Evolutionary conservation across 2,888 invertebrate species (phyloP).

Genomic region (Entomobrya proxima): DNA sequence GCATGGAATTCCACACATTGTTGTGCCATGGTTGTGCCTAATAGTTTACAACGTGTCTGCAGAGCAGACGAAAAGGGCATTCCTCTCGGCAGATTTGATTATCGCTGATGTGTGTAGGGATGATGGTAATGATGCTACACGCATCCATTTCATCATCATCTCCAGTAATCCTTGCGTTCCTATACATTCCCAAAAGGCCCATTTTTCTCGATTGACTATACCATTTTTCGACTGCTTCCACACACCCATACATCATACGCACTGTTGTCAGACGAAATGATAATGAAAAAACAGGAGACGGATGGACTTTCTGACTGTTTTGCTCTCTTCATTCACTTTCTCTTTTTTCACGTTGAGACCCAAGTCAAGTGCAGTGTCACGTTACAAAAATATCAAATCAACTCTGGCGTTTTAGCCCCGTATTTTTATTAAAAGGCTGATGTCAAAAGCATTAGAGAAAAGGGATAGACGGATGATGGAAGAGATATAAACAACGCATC

Average conservation of each 20-base stretch:
- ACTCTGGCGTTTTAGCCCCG: conserved; percentile 2
- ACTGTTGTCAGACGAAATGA: background rate
- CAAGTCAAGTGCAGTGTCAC: conserved; percentile 46
- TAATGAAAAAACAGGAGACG: background rate
- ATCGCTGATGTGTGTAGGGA: too few relatives aligned
- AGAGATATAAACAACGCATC: background rate
- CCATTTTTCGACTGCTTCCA: background rate
- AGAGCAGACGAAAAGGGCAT: too few relatives aligned
- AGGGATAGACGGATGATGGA: conserved; percentile 26
- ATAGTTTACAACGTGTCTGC: too few relatives aligned
- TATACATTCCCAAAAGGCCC: background rate
- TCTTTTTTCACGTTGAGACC: background rate
- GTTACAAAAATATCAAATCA: conserved; percentile 51
- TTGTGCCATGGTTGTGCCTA: too few relatives aligned
- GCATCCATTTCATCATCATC: too few relatives aligned
- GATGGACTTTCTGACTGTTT: background rate
- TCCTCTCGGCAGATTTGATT: too few relatives aligned
- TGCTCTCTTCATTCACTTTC: too few relatives aligned
- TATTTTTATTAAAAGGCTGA: conserved; percentile 47
- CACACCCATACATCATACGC: background rate
- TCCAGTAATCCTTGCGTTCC: too few relatives aligned
- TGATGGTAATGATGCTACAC: too few relatives aligned
- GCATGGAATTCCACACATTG: too few relatives aligned
- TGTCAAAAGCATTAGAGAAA: conserved; percentile 50
- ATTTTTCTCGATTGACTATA: background rate